Percentiles rank a stretch among this genome's conserved stretches.
Evolutionary conservation across 2,113 vertebrate species (phyloP).

Genomic region (Orthonyx spaldingii): DNA sequence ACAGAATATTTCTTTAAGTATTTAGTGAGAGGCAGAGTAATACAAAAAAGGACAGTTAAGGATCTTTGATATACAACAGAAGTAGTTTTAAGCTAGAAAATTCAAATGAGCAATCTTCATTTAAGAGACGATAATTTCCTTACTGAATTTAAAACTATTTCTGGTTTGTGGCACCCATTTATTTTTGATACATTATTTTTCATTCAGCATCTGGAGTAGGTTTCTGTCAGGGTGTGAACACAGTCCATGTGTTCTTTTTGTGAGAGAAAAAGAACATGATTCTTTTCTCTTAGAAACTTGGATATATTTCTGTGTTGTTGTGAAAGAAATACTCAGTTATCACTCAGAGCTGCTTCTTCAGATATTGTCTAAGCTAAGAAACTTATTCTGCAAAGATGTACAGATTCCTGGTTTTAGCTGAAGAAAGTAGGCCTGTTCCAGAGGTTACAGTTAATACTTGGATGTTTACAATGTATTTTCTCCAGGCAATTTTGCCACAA

Average conservation of each 20-base stretch:
- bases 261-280: not conserved
- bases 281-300: not conserved
- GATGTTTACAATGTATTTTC: not conserved
- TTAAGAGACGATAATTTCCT: not conserved
- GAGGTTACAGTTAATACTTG: not conserved
- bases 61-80: not conserved
- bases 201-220: not conserved
- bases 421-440: not conserved
- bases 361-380: not conserved
- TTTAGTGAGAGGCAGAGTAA: not conserved
- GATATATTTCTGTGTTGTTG: not conserved
- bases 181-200: not conserved
- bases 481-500: not conserved
- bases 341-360: not conserved
- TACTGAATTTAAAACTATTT: not conserved
- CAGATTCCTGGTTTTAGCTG: not conserved
- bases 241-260: not conserved
- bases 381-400: not conserved
- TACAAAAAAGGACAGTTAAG: not conserved
- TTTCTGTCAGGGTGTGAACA: not conserved
- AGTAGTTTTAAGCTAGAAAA: not conserved
- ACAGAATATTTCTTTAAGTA: not conserved
- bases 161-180: not conserved
- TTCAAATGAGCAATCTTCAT: not conserved
- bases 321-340: not conserved